Percentiles rank a stretch among this genome's conserved stretches.
phyloP scores from a whole-genome alignment of 2,113 vertebrate genomes.

The Megaceryle torquata region DNA sequence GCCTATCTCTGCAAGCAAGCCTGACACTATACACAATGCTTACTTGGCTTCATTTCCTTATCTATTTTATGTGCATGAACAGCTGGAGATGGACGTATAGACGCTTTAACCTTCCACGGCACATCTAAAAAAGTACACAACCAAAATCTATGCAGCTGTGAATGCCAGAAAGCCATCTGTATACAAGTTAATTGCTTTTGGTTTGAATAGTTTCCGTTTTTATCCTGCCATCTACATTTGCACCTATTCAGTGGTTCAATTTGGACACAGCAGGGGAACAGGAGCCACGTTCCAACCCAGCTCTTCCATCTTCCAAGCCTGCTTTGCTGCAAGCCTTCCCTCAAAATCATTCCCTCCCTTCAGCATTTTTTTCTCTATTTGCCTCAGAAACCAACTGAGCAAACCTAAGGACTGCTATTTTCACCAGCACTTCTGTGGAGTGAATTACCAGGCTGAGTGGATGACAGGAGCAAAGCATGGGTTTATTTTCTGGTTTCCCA shows the following conservation, averaged over 20 bases:
- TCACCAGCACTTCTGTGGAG: not conserved
- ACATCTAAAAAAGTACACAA: constrained; percentile 34
- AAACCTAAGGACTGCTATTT: constrained; percentile 1
- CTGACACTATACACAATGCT: not conserved
- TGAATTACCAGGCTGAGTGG: not conserved
- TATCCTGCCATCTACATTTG: constrained; percentile 31
- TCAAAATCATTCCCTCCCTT: not conserved
- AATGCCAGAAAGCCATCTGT: constrained; percentile 55
- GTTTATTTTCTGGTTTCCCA: constrained; percentile 16
- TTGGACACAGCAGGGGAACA: not conserved
- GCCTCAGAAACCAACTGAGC: not conserved
- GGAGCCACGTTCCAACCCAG: not conserved
- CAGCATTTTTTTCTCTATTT: not conserved
- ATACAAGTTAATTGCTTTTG: constrained; percentile 46
- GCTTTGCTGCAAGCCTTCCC: not conserved
- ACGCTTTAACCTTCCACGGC: constrained; percentile 17
- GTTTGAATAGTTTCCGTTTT: constrained; percentile 33
- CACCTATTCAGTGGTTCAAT: constrained; percentile 26
- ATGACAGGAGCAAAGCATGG: not conserved
- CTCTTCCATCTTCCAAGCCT: not conserved
- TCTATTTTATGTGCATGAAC: constrained; percentile 40
- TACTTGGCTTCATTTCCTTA: constrained; percentile 50
- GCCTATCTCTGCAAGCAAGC: not conserved
- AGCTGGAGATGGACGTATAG: constrained; percentile 42
- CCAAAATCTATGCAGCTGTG: constrained; percentile 31